phyloP scores from a whole-genome alignment of 2,888 invertebrate genomes.

The Pandemis cinnamomeana region DNA sequence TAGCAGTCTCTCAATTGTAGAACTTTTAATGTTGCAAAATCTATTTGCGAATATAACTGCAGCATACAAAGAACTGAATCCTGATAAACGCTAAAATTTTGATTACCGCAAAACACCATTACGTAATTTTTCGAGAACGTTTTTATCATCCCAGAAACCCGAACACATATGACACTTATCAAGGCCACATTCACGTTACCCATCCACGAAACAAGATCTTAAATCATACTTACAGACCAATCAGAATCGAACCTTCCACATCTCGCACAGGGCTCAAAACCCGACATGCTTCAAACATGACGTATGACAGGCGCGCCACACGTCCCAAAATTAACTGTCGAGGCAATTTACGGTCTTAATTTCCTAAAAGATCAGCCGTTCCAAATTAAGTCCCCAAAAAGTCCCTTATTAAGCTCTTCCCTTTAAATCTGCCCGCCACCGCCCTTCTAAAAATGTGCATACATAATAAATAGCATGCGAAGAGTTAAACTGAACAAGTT shows the following conservation, averaged over 20 bases:
- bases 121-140: background rate
- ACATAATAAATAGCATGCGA: background rate
- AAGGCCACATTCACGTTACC: background rate
- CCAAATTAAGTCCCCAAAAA: conserved; percentile 26
- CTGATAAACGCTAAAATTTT: no score
- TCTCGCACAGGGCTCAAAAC: background rate
- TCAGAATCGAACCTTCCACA: background rate
- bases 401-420: conserved; percentile 28
- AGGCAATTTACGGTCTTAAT: conserved; percentile 32
- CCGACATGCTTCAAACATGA: background rate
- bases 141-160: background rate
- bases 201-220: background rate
- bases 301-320: background rate
- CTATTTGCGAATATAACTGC: no score
- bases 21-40: no score
- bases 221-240: background rate
- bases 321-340: conserved; percentile 30
- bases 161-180: background rate
- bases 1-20: no score
- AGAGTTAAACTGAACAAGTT: no score
- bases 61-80: no score
- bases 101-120: no score
- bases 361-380: conserved; percentile 34
- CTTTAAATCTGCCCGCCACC: background rate
- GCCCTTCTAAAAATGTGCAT: conserved; percentile 26